Conservation (phyloP, 2,113 vertebrate genomes). For the Anhinga rufa region DNA sequence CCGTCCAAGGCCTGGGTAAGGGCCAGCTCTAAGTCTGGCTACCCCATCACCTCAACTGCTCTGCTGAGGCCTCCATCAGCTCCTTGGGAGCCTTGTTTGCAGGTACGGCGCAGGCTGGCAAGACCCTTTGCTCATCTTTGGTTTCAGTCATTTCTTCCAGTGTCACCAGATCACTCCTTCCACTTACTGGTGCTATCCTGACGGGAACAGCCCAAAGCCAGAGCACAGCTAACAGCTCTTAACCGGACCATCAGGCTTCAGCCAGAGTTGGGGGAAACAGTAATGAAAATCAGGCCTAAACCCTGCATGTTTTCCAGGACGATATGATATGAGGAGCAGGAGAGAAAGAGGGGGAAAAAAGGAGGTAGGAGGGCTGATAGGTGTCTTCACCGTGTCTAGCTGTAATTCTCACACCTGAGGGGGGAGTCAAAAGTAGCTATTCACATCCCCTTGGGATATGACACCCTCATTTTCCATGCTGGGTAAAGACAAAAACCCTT, state of each 20-base stretch:
- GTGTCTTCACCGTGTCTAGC: background rate
- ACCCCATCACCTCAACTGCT: background rate
- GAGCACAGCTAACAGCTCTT: background rate
- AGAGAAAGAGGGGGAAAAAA: background rate
- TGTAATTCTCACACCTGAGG: conserved; percentile 64
- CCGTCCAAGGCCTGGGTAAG: rapidly evolving
- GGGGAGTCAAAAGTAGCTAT: conserved; percentile 70
- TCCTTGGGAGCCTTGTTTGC: background rate
- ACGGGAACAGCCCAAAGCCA: background rate
- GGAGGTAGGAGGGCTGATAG: conserved; percentile 13
- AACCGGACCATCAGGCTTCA: background rate
- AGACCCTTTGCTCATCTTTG: background rate
- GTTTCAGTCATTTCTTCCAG: background rate
- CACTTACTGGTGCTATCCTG: background rate
- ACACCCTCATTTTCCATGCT: conserved; percentile 78
- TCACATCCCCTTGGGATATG: conserved; percentile 67
- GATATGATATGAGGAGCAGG: background rate
- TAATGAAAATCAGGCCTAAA: background rate
- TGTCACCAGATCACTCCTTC: background rate
- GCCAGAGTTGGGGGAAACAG: background rate
- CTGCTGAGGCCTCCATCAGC: background rate
- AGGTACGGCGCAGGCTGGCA: rapidly evolving
- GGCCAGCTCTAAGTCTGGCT: background rate
- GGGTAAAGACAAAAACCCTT: conserved; percentile 78
- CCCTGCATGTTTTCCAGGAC: conserved; percentile 1